Conservation (phyloP, 1,140 invertebrate genomes). For the Meloidogyne floridensis region DNA sequence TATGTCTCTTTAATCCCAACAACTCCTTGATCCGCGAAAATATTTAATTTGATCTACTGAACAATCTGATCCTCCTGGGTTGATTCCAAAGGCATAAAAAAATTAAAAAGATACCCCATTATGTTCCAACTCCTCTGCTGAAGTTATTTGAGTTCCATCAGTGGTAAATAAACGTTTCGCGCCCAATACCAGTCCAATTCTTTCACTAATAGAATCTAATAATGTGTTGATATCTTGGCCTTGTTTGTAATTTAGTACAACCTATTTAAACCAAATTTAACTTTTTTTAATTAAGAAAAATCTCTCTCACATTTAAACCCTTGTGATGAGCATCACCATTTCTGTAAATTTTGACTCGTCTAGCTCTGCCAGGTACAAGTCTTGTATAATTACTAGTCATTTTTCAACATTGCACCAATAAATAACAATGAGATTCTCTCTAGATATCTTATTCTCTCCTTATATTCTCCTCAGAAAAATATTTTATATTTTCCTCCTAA, state of each 20-base stretch:
- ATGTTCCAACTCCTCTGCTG: slow-evolving; percentile 11
- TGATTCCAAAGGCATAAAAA: background rate
- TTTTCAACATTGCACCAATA: slow-evolving; percentile 3
- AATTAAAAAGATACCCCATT: background rate
- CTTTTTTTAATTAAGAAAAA: background rate
- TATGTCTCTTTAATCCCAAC: too few species aligned
- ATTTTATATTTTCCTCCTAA: too few species aligned
- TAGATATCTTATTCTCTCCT: background rate
- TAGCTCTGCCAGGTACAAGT: slow-evolving; percentile 36
- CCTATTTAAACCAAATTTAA: background rate
- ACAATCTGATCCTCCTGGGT: too few species aligned
- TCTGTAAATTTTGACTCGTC: slow-evolving; percentile 43
- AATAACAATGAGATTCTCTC: background rate
- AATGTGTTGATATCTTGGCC: slow-evolving; percentile 47
- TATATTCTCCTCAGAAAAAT: too few species aligned
- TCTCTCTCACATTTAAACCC: slow-evolving; percentile 33
- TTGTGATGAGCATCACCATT: slow-evolving; percentile 47
- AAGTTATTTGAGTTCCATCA: slow-evolving; percentile 10
- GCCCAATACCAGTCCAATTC: slow-evolving; percentile 40
- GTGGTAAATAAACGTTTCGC: slow-evolving; percentile 20
- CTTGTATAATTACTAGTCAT: slow-evolving; percentile 7
- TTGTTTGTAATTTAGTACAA: slow-evolving; percentile 43
- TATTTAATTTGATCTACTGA: too few species aligned
- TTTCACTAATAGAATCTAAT: slow-evolving; percentile 41
- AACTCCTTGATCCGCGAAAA: too few species aligned